phyloP scores from a whole-genome alignment of 2,888 invertebrate genomes.

The Euzophera pinguis region DNA sequence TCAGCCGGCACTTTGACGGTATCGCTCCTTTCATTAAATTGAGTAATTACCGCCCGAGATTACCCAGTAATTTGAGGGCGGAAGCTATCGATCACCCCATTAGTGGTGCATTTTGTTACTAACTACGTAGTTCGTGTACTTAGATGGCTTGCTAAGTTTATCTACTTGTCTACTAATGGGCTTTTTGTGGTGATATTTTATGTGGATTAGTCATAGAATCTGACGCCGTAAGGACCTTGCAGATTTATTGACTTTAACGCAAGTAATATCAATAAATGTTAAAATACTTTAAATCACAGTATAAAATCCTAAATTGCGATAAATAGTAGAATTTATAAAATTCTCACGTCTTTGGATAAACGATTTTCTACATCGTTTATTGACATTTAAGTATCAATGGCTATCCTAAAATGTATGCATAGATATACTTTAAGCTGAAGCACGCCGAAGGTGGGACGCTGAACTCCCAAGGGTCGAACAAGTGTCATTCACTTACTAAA shows the following conservation, averaged over 20 bases:
- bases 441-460: conserved; percentile 11
- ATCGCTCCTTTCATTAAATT: conserved; percentile 64
- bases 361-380: not conserved
- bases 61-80: conserved; percentile 57
- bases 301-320: no score
- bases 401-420: not conserved
- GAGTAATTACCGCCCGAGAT: conserved; percentile 69
- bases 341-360: not conserved
- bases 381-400: not conserved
- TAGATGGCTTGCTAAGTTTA: not conserved
- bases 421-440: no score
- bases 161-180: no score
- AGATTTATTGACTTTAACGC: no score
- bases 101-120: conserved; percentile 14
- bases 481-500: conserved; percentile 18
- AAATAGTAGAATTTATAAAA: not conserved
- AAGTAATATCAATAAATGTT: no score
- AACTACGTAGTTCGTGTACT: not conserved
- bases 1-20: conserved; percentile 49
- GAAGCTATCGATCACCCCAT: conserved; percentile 57
- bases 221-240: no score
- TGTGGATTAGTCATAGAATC: no score
- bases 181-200: no score
- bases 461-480: conserved; percentile 11
- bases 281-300: no score